A percentile compares a stretch with the other conserved stretches of the same genome.
These are phyloP conservation scores for Rhagonycha lutea DNA, from an alignment of 2,888 invertebrate genomes.

Conservation along the genomic window DNA sequence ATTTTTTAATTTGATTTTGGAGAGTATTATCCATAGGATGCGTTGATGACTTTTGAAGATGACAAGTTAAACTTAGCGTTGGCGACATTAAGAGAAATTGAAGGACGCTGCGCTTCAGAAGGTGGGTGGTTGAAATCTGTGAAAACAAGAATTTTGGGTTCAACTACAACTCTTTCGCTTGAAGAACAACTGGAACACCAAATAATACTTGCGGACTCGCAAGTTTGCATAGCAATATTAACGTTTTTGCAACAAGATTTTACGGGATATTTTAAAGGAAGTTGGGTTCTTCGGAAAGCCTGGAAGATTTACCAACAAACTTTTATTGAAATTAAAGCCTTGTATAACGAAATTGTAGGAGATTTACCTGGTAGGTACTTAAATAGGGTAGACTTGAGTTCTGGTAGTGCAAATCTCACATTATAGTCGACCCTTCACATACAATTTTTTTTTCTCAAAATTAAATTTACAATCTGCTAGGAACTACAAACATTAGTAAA, in stretches of 20 bases:
- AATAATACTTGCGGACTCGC: slow-evolving; percentile 68
- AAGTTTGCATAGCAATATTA: slow-evolving; percentile 67
- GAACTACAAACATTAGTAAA: too few relatives aligned
- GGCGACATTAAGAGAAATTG: slow-evolving; percentile 62
- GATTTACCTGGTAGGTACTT: slow-evolving; percentile 37
- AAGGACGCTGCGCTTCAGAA: slow-evolving; percentile 60
- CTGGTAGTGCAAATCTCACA: neutral
- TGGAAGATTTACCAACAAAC: slow-evolving; percentile 71
- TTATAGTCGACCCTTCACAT: neutral
- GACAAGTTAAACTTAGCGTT: slow-evolving; percentile 65
- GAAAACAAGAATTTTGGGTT: slow-evolving; percentile 56
- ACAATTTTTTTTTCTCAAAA: too few relatives aligned
- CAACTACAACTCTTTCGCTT: slow-evolving; percentile 38
- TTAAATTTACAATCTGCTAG: too few relatives aligned
- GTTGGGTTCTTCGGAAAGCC: slow-evolving; percentile 69
- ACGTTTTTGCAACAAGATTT: slow-evolving; percentile 69
- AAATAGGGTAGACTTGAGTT: neutral
- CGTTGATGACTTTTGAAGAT: slow-evolving; percentile 71
- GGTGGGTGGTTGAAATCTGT: slow-evolving; percentile 62
- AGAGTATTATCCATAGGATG: slow-evolving; percentile 59
- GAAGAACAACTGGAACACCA: slow-evolving; percentile 64
- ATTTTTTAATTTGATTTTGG: neutral
- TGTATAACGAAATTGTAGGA: slow-evolving; percentile 59
- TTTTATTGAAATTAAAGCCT: slow-evolving; percentile 61
- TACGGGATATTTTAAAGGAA: slow-evolving; percentile 65